Conservation (phyloP, 2,888 invertebrate species). For the Rotaria magnacalcarata region DNA sequence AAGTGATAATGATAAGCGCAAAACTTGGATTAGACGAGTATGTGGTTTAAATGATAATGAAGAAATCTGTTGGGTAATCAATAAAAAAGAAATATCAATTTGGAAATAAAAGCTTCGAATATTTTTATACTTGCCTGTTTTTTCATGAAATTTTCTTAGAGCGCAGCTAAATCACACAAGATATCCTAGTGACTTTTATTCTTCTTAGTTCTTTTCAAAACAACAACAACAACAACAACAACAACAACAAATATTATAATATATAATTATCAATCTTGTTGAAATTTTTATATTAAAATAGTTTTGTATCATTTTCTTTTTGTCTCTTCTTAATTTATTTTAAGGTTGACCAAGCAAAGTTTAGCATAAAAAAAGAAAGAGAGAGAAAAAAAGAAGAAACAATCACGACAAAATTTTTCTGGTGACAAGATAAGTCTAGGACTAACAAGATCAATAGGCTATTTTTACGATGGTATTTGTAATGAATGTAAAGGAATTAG, state of each 20-base stretch:
- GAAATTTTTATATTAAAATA: no score
- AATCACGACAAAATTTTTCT: background rate
- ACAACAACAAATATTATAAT: no score
- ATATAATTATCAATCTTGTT: no score
- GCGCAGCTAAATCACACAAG: no score
- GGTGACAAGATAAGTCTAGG: constrained; percentile 21
- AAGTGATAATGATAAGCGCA: background rate
- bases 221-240: no score
- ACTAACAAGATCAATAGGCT: constrained; percentile 34
- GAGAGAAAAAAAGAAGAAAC: background rate
- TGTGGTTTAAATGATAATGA: background rate
- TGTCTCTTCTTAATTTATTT: constrained; percentile 1
- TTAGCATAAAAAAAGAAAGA: background rate
- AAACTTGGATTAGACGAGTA: background rate
- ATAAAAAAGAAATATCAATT: background rate
- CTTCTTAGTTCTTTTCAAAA: no score
- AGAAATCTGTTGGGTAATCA: background rate
- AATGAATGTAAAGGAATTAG: constrained; percentile 6
- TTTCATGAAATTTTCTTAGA: no score
- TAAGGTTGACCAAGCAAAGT: constrained; percentile 18
- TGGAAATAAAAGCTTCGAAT: background rate
- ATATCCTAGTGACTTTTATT: no score
- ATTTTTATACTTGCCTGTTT: no score
- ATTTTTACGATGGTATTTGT: background rate
- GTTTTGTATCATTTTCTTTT: no score